Evolutionary conservation across 2,797 vertebrate species (phyloP).

Genomic region (Sebastes trivittatus): DNA sequence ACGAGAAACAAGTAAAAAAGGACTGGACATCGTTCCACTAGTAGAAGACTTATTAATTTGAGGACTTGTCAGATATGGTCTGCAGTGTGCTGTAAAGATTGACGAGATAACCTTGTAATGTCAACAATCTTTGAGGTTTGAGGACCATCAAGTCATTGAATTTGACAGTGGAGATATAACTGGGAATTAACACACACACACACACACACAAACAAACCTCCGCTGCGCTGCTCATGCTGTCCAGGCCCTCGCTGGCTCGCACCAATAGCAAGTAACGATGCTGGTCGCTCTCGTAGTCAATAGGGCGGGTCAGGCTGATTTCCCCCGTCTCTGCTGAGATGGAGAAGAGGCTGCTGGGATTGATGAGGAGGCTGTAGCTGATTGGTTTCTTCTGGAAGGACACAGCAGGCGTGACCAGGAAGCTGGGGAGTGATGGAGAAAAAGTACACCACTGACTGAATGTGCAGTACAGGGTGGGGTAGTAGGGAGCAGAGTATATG

Average conservation of each 20-base stretch:
- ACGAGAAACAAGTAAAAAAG: not conserved
- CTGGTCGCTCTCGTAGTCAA: slow-evolving; percentile 89
- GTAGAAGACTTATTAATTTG: not conserved
- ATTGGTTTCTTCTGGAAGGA: slow-evolving; percentile 89
- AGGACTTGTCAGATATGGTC: not conserved
- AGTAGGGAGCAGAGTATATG: not conserved
- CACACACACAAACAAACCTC: slow-evolving; percentile 78
- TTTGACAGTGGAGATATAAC: not conserved
- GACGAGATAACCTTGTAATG: not conserved
- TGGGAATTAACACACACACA: not conserved
- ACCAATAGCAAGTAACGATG: slow-evolving; percentile 87
- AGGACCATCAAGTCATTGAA: not conserved
- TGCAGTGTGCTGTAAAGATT: not conserved
- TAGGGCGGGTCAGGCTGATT: slow-evolving; percentile 83
- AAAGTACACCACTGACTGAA: not conserved
- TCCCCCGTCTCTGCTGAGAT: slow-evolving; percentile 83
- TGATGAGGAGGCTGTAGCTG: slow-evolving; percentile 88
- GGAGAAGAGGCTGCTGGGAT: slow-evolving; percentile 88
- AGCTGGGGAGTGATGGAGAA: slow-evolving; percentile 71
- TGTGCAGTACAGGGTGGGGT: not conserved
- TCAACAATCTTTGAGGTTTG: not conserved
- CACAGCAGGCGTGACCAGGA: slow-evolving; percentile 85
- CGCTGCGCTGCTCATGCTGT: slow-evolving; percentile 84
- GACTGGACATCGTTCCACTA: not conserved
- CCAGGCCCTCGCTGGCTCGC: slow-evolving; percentile 83